phyloP scores from a whole-genome alignment of 2,888 invertebrate genomes.

The Meganola albula region DNA sequence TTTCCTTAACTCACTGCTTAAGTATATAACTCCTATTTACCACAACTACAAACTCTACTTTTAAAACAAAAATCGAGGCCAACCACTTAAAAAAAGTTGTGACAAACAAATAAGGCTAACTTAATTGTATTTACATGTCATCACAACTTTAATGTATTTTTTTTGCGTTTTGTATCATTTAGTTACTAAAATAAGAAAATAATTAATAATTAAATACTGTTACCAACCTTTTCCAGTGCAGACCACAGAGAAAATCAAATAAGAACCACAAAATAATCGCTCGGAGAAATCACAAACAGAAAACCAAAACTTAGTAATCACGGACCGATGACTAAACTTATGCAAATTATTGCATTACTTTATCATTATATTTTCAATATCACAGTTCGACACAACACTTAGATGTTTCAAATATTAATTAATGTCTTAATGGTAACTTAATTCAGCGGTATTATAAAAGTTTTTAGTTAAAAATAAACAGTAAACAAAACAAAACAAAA shows the following conservation, averaged over 20 bases:
- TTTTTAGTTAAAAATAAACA: constrained; percentile 33
- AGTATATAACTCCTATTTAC: too few relatives aligned
- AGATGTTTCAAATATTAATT: constrained; percentile 15
- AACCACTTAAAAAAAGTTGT: constrained; percentile 53
- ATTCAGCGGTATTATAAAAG: constrained; percentile 22
- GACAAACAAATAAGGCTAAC: constrained; percentile 43
- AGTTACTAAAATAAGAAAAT: not conserved
- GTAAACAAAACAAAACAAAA: constrained; percentile 47
- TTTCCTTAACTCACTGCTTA: too few relatives aligned
- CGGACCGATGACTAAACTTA: constrained; percentile 33
- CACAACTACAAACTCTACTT: too few relatives aligned
- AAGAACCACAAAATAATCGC: constrained; percentile 17
- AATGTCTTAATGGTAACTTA: constrained; percentile 29
- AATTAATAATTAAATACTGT: constrained; percentile 8
- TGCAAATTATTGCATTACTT: constrained; percentile 25
- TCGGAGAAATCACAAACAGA: constrained; percentile 28
- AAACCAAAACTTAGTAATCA: constrained; percentile 30
- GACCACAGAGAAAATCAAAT: constrained; percentile 12
- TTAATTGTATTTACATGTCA: too few relatives aligned
- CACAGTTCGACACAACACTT: constrained; percentile 46
- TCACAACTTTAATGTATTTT: too few relatives aligned
- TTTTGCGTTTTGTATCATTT: too few relatives aligned
- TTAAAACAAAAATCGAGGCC: too few relatives aligned
- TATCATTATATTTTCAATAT: constrained; percentile 29
- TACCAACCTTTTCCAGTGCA: constrained; percentile 18